A percentile compares a stretch with the other conserved stretches of the same genome.
These are phyloP conservation scores for Paramormyrops kingsleyae DNA, from an alignment of 2,113 vertebrate genomes.

Conservation along the genomic window DNA sequence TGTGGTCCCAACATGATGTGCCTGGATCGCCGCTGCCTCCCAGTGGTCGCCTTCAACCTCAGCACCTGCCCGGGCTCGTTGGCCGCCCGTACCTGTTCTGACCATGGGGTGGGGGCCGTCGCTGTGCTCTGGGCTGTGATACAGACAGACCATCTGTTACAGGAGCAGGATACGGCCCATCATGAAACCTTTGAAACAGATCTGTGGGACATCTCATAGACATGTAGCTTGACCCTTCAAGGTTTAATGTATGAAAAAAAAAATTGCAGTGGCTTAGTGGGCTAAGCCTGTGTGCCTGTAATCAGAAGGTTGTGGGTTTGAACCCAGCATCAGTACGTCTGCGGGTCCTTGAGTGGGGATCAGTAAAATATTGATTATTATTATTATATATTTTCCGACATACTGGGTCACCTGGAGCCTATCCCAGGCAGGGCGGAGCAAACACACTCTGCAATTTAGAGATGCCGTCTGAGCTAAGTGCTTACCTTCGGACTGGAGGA, in stretches of 20 bases:
- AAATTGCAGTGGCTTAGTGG: background rate
- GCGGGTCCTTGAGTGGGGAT: too few species aligned
- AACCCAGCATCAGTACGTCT: too few species aligned
- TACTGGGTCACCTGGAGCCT: background rate
- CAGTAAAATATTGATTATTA: too few species aligned
- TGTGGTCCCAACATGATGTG: slow-evolving; percentile 94
- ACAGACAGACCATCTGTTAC: background rate
- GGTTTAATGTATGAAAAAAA: background rate
- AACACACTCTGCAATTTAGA: background rate
- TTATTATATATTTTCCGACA: background rate
- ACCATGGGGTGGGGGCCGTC: slow-evolving; percentile 72
- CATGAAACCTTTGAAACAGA: background rate
- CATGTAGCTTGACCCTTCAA: background rate
- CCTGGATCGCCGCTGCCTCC: slow-evolving; percentile 83
- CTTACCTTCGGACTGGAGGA: background rate
- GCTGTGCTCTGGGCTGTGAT: background rate
- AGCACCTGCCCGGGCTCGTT: slow-evolving; percentile 77
- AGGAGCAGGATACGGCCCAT: background rate
- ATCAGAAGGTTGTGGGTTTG: too few species aligned
- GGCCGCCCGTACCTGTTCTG: slow-evolving; percentile 72
- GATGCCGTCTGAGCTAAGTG: background rate
- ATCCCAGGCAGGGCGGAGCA: background rate
- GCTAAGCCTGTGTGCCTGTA: too few species aligned
- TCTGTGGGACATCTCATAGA: background rate
- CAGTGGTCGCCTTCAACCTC: slow-evolving; percentile 82